Conservation (phyloP, 2,888 invertebrate genomes). For the Tricholauxania praeusta region DNA sequence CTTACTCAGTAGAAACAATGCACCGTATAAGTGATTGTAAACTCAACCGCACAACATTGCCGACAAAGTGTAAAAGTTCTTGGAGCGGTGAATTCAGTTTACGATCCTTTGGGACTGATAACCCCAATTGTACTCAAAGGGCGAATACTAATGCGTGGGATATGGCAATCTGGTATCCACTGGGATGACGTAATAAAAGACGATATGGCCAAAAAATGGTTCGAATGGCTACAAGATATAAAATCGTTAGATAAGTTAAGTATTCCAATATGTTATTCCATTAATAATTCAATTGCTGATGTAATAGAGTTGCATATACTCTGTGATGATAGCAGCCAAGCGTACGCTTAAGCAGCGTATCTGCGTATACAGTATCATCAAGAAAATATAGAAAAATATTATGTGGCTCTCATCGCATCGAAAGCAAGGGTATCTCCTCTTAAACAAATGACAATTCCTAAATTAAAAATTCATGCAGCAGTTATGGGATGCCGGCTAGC, state of each 20-base stretch:
- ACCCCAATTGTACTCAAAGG: too few species aligned
- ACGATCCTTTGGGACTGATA: too few species aligned
- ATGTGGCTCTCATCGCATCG: conserved; percentile 5
- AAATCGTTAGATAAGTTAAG: too few species aligned
- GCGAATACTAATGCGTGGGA: too few species aligned
- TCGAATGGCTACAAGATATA: conserved; percentile 5
- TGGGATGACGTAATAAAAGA: conserved; percentile 22
- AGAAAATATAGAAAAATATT: background rate
- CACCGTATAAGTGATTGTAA: background rate
- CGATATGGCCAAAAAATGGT: conserved; percentile 28
- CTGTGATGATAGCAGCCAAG: too few species aligned
- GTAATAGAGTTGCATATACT: too few species aligned
- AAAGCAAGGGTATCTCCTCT: conserved; percentile 25
- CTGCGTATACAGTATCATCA: too few species aligned
- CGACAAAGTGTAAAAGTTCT: conserved; percentile 24
- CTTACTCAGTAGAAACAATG: conserved; percentile 21
- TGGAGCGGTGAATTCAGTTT: too few species aligned
- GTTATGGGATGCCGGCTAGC: conserved; percentile 16
- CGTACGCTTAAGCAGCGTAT: too few species aligned
- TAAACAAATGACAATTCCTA: too few species aligned
- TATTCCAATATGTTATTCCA: conserved; percentile 25
- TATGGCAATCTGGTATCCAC: conserved; percentile 12
- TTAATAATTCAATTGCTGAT: too few species aligned
- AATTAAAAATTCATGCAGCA: conserved; percentile 12
- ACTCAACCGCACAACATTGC: background rate